Evolutionary conservation across 2,113 vertebrate genomes (phyloP).

Genomic region (Grammomys surdaster): DNA sequence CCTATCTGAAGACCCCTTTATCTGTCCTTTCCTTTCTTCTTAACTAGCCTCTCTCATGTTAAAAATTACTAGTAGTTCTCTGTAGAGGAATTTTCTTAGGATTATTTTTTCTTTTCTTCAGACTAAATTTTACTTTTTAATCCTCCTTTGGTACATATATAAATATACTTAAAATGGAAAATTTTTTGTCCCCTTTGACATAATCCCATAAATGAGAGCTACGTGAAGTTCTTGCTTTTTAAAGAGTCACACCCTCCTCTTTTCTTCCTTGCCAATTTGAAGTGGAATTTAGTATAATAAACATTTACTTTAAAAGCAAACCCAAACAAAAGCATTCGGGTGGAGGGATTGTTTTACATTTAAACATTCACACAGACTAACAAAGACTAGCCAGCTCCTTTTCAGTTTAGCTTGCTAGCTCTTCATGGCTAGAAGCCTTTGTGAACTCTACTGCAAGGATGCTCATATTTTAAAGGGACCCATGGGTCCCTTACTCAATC

Average conservation of each 20-base stretch:
- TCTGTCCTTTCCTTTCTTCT: neutral
- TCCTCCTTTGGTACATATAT: neutral
- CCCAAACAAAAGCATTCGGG: slow-evolving; percentile 24
- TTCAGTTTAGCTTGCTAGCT: slow-evolving; percentile 42
- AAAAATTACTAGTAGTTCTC: neutral
- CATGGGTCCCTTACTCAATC: slow-evolving; percentile 54
- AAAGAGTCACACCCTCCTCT: neutral
- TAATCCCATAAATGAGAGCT: slow-evolving; percentile 21
- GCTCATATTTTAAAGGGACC: slow-evolving; percentile 39
- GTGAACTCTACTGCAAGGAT: slow-evolving; percentile 27
- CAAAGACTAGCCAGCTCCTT: slow-evolving; percentile 50
- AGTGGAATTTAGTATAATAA: slow-evolving; percentile 74
- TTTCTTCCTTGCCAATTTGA: slow-evolving; percentile 13
- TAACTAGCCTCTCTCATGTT: neutral
- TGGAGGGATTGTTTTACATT: slow-evolving; percentile 61
- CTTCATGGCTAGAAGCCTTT: slow-evolving; percentile 12
- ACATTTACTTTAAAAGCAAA: slow-evolving; percentile 76
- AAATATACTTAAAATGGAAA: slow-evolving; percentile 62
- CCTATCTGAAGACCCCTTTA: neutral
- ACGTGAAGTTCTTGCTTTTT: slow-evolving; percentile 35
- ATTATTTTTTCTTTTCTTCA: slow-evolving; percentile 14
- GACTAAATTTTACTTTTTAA: slow-evolving; percentile 53
- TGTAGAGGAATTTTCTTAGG: slow-evolving; percentile 5
- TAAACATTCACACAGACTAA: slow-evolving; percentile 55
- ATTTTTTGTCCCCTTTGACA: slow-evolving; percentile 47